phyloP scores from a whole-genome alignment of 2,113 vertebrate species.

The Engystomops pustulosus region DNA sequence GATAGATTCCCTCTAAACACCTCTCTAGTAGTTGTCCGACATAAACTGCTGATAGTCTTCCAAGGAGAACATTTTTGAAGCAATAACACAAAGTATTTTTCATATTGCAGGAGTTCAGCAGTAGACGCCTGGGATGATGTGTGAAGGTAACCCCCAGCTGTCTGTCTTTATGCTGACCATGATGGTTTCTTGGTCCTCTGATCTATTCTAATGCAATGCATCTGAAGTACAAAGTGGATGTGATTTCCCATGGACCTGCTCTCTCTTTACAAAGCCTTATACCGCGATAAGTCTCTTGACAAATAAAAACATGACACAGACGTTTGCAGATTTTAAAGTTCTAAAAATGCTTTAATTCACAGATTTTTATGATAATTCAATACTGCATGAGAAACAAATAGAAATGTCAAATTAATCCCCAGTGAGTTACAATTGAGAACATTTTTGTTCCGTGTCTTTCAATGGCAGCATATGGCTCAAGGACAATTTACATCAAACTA shows the following conservation, averaged over 20 bases:
- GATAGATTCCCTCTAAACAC: no score
- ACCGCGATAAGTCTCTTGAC: neutral
- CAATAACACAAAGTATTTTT: neutral
- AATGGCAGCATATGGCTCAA: constrained; percentile 8
- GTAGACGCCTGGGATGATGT: neutral
- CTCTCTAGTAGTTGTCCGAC: no score
- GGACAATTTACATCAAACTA: constrained; percentile 16
- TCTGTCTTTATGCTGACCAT: constrained; percentile 7
- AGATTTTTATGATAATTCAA: constrained; percentile 20
- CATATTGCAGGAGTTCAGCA: neutral
- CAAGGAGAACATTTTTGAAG: no score
- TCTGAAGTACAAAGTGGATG: neutral
- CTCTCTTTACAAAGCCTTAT: constrained; percentile 15
- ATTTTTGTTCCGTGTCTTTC: constrained; percentile 27
- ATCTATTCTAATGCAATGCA: neutral
- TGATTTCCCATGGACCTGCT: constrained; percentile 30
- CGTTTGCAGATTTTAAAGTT: neutral
- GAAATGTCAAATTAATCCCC: constrained; percentile 25
- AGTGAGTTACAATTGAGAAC: constrained; percentile 3
- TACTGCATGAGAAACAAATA: constrained; percentile 6
- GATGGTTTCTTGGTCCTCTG: neutral
- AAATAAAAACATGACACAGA: constrained; percentile 16
- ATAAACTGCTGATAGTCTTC: no score
- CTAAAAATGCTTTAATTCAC: neutral
- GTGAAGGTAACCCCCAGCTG: neutral